Conservation (phyloP, 2,113 vertebrate species). For the Amazona vittata region DNA sequence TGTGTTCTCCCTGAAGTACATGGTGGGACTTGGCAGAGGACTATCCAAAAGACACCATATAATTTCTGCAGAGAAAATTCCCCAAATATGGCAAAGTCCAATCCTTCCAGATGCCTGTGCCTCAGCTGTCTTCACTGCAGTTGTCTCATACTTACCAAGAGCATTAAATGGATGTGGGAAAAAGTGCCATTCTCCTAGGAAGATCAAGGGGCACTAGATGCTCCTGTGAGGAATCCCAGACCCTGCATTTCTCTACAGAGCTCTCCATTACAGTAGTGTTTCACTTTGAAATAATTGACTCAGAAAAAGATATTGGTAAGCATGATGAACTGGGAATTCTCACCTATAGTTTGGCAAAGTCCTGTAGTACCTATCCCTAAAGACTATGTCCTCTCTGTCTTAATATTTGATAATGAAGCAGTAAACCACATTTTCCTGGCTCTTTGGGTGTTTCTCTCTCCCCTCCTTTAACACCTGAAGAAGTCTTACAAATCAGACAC, state of each 20-base stretch:
- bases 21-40: neutral
- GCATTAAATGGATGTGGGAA: neutral
- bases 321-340: neutral
- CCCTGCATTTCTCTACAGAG: neutral
- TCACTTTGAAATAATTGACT: neutral
- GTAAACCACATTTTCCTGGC: neutral
- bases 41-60: neutral
- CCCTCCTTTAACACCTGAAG: neutral
- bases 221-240: neutral
- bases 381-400: neutral
- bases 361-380: neutral
- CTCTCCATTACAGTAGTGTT: neutral
- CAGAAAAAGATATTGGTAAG: neutral
- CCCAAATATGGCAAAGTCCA: neutral
- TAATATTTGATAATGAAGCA: neutral
- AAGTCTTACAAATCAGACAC: neutral
- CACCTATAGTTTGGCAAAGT: neutral
- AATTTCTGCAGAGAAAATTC: neutral
- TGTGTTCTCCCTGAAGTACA: neutral
- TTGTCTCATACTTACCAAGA: neutral
- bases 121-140: neutral
- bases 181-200: neutral
- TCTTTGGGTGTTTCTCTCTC: neutral
- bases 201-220: neutral
- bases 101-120: neutral